Evolutionary conservation across 1,140 invertebrate genomes (phyloP).

Genomic region (Tribolium madens): DNA sequence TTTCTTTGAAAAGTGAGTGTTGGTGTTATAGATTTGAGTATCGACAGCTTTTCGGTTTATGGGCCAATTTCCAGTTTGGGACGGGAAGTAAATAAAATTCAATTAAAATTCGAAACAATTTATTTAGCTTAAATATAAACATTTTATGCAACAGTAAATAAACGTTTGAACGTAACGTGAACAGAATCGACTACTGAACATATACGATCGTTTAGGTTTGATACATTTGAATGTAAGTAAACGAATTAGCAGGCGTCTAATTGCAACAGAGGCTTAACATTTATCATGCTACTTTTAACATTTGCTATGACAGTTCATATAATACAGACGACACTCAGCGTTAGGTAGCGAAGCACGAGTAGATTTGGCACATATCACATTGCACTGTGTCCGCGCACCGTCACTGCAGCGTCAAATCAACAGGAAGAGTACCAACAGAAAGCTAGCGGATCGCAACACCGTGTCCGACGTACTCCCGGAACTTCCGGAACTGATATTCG

Average conservation of each 20-base stretch:
- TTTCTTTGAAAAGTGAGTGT: too few species aligned
- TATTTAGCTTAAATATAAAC: conserved; percentile 52
- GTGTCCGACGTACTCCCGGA: conserved; percentile 44
- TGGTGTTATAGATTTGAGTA: too few species aligned
- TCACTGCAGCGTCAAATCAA: conserved; percentile 53
- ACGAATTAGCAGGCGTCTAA: conserved; percentile 37
- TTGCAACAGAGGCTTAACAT: conserved; percentile 46
- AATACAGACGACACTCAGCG: conserved; percentile 59
- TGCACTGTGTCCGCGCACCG: conserved; percentile 58
- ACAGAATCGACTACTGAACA: conserved; percentile 39
- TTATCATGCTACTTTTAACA: conserved; percentile 45
- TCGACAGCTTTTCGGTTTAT: too few species aligned
- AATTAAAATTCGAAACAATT: conserved; percentile 47
- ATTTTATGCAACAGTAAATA: conserved; percentile 50
- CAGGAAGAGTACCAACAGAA: conserved; percentile 54
- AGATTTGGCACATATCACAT: conserved; percentile 66
- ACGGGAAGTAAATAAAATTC: neutral
- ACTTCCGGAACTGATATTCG: conserved; percentile 52
- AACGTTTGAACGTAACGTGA: conserved; percentile 25
- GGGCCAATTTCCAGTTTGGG: neutral
- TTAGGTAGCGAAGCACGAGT: conserved; percentile 64
- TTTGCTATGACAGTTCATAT: conserved; percentile 49
- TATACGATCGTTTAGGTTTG: conserved; percentile 32
- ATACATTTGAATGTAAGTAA: conserved; percentile 21
- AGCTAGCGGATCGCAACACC: conserved; percentile 46